phyloP scores from a whole-genome alignment of 2,797 vertebrate species.

The Microcaecilia unicolor region DNA sequence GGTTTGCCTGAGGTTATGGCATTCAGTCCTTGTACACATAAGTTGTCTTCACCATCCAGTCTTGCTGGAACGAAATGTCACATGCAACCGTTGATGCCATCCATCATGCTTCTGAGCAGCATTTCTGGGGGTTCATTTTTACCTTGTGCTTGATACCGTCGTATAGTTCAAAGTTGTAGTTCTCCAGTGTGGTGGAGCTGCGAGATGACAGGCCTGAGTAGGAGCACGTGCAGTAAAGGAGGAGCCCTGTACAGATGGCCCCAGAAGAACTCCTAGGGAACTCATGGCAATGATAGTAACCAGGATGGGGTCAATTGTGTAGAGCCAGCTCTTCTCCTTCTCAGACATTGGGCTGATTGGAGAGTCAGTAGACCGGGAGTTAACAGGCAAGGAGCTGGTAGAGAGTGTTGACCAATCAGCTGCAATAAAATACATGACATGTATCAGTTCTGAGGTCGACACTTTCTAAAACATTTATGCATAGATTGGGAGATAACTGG shows the following conservation, averaged over 20 bases:
- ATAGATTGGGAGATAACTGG: too few relatives aligned
- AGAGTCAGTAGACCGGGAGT: constrained; percentile 67
- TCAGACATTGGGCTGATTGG: constrained; percentile 70
- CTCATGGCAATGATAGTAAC: constrained; percentile 98
- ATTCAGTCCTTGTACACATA: constrained; percentile 50
- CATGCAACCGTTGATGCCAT: constrained; percentile 21
- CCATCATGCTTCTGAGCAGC: constrained; percentile 89
- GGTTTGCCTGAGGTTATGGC: constrained; percentile 39
- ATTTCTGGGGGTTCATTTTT: constrained; percentile 95
- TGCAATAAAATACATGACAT: too few relatives aligned
- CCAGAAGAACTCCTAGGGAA: constrained; percentile 83
- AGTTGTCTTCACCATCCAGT: constrained; percentile 34
- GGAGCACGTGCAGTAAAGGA: constrained; percentile 93
- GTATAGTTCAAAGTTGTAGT: constrained; percentile 97
- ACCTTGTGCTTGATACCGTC: constrained; percentile 97
- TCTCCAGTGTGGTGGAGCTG: constrained; percentile 92
- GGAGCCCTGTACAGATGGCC: constrained; percentile 82
- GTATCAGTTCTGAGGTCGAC: too few relatives aligned
- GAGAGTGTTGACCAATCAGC: too few relatives aligned
- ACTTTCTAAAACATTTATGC: too few relatives aligned
- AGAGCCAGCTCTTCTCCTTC: constrained; percentile 87
- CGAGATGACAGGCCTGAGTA: constrained; percentile 84
- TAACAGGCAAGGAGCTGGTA: too few relatives aligned
- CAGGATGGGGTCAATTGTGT: constrained; percentile 90
- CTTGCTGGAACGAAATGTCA: constrained; percentile 25